These are phyloP conservation scores for Aphelinus certus DNA, from an alignment of 1,140 invertebrate species.

Conservation along the genomic window DNA sequence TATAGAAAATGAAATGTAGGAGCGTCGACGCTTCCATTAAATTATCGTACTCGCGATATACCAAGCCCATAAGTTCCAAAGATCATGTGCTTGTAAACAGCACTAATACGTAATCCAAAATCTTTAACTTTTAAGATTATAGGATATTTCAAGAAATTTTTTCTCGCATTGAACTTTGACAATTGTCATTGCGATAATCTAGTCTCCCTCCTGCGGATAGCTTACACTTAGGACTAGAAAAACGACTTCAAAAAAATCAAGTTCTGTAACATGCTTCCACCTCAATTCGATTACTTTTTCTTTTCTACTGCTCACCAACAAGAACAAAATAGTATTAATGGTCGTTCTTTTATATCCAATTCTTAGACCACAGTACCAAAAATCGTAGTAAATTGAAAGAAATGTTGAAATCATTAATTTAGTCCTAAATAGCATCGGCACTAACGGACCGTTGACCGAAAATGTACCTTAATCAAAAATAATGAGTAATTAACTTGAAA, in stretches of 20 bases:
- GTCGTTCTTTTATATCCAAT: no score
- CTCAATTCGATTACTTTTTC: no score
- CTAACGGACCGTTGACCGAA: constrained; percentile 24
- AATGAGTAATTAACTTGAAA: constrained; percentile 1
- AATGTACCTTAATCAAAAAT: constrained; percentile 33
- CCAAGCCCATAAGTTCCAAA: constrained; percentile 29
- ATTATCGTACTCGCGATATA: not conserved
- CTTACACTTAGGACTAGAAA: not conserved
- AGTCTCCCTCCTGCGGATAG: constrained; percentile 16
- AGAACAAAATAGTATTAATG: no score
- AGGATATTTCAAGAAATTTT: constrained; percentile 19
- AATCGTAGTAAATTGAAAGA: no score
- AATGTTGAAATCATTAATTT: no score
- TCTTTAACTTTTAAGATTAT: constrained; percentile 23
- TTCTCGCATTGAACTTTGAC: constrained; percentile 19
- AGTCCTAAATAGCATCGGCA: no score
- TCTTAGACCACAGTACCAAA: no score
- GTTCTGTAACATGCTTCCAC: no score
- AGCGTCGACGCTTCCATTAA: constrained; percentile 14
- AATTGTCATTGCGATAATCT: constrained; percentile 35
- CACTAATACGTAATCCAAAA: constrained; percentile 29
- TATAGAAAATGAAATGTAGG: not conserved
- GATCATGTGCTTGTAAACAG: constrained; percentile 21
- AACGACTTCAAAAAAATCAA: no score
- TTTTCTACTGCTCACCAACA: no score